Base-by-base conservation (phyloP, 2,888 invertebrate genomes). In the Drosophila siamana region DNA sequence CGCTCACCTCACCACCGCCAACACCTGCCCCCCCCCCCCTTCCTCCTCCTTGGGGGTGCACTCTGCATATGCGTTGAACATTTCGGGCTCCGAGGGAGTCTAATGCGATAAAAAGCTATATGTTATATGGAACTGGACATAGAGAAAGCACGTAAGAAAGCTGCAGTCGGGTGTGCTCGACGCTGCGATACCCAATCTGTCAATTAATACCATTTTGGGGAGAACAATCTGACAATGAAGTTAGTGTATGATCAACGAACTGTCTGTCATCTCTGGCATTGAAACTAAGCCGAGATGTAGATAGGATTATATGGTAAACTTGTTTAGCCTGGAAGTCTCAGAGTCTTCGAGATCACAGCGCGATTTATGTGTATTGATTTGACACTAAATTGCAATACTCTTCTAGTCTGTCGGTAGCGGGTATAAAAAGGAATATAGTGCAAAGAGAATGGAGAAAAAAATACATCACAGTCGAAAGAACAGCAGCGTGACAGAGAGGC, bases 71-170 rank as follows among this genome's bases (percentile, higher is more conserved):
- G 74, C 74, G 74, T 71, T 63, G 54, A 60, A 55, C 76, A 33
- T 30, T 63, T 54, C n/a, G 16, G 55, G n/a, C 48, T 47, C 33
- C 11, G 57, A 47, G 50, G 43, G 69, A 28, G 56, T 74, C 78
- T 78, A 77, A 73, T 73, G 67, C 77, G 77, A 77, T 77, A 75
- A 77, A 77, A 77, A 67, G 68, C 71, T 75, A 44, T 33, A 33
- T 28, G 28, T 9, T 19, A 19, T 66, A 57, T 75, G 77, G 36
- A 67, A 62, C 67, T 77, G 74, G 38, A 63, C 60, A 61, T 43
- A 44, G 50, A 48, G 40, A 33, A 38, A 46, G 40, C 11, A 33
- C n/a, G n/a, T 33, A 28, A 48, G 22, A 28, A 11, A 0, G 5
- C 33, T 1, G n/a, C 33, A 33, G 1, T n/a, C 33, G 33, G 4